These are phyloP conservation scores for Hydrotaea diabolus DNA, from an alignment of 2,888 invertebrate genomes.

Conservation along the genomic window DNA sequence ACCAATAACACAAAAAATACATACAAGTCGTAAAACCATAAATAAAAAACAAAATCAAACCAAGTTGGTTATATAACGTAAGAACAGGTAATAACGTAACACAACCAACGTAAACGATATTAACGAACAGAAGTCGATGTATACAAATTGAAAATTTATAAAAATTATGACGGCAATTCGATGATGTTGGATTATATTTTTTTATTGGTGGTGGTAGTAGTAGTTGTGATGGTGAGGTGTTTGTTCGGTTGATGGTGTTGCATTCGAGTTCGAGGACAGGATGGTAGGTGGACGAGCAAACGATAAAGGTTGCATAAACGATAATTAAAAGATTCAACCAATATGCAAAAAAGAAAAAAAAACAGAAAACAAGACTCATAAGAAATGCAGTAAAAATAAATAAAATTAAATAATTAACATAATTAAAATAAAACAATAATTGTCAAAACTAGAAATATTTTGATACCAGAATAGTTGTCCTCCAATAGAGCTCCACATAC, in stretches of 20 bases:
- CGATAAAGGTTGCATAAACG: constrained; percentile 28
- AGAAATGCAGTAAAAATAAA: constrained; percentile 40
- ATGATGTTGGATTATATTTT: constrained; percentile 14
- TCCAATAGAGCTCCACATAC: too few relatives aligned
- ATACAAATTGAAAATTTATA: too few relatives aligned
- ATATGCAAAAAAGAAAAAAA: constrained; percentile 62
- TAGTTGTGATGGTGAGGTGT: not conserved
- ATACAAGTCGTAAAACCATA: not conserved
- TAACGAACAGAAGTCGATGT: not conserved
- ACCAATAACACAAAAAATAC: constrained; percentile 64
- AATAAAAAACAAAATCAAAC: constrained; percentile 14
- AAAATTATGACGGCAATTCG: not conserved
- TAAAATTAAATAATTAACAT: constrained; percentile 12
- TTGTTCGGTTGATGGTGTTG: constrained; percentile 39
- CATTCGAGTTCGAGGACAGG: constrained; percentile 19
- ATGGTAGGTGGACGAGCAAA: constrained; percentile 24
- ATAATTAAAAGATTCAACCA: constrained; percentile 40
- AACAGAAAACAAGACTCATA: constrained; percentile 40
- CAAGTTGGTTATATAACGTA: constrained; percentile 16
- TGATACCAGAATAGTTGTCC: not conserved
- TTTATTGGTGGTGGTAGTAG: not conserved
- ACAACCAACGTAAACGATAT: constrained; percentile 5
- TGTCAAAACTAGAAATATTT: constrained; percentile 32
- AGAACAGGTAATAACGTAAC: constrained; percentile 27
- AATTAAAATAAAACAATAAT: not conserved